Conservation (phyloP, 2,888 invertebrate genomes). For the Diabrotica balteata region DNA sequence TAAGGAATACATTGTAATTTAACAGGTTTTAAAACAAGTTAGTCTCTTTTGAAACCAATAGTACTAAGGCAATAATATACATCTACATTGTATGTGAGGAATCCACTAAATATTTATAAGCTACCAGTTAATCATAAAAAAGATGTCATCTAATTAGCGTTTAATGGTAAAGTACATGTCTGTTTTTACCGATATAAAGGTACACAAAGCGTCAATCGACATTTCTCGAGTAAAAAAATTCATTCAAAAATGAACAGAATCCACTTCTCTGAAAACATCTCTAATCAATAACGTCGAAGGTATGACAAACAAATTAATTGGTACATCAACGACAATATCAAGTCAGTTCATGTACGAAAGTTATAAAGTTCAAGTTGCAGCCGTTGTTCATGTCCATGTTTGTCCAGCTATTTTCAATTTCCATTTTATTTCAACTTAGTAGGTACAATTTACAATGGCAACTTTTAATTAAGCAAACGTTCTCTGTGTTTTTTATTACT, state of each 20-base stretch:
- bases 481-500: conserved; percentile 36
- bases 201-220: conserved; percentile 14
- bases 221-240: conserved; percentile 21
- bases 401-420: conserved; percentile 50
- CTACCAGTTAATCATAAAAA: conserved; percentile 10
- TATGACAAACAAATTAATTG: conserved; percentile 49
- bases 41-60: too few relatives aligned
- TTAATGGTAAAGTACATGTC: conserved; percentile 21
- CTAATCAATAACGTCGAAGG: conserved; percentile 33
- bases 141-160: conserved; percentile 23
- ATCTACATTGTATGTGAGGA: neutral
- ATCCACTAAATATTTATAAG: conserved; percentile 22
- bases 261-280: conserved; percentile 12
- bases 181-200: conserved; percentile 12
- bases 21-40: too few relatives aligned
- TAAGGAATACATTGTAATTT: too few relatives aligned
- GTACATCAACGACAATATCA: conserved; percentile 43
- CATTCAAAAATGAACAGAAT: conserved; percentile 27
- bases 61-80: too few relatives aligned
- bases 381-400: conserved; percentile 45
- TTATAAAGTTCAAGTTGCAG: conserved; percentile 46
- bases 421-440: conserved; percentile 44
- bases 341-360: conserved; percentile 48
- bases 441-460: conserved; percentile 45
- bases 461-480: conserved; percentile 49